Conservation (phyloP, 2,113 vertebrate genomes). For the Gulo gulo region DNA sequence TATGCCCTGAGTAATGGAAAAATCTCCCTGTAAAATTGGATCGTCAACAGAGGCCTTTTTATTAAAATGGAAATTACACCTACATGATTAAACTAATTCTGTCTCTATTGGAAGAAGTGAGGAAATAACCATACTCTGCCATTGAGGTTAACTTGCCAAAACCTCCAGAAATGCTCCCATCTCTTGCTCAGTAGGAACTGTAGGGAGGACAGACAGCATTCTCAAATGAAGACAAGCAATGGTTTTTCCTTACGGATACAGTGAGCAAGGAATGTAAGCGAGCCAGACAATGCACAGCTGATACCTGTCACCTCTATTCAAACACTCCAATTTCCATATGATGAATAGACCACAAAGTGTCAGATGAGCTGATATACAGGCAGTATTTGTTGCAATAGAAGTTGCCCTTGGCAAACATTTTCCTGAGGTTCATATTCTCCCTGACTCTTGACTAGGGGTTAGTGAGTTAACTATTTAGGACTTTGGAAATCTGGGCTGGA, state of each 20-base stretch:
- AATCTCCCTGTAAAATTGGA: not conserved
- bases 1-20: not conserved
- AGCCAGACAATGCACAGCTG: too few relatives aligned
- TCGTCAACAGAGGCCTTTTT: not conserved
- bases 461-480: not conserved
- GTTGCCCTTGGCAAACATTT: not conserved
- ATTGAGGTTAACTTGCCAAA: not conserved
- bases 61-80: not conserved
- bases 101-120: not conserved
- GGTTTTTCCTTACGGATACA: not conserved
- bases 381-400: not conserved
- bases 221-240: not conserved
- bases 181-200: not conserved
- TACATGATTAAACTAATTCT: not conserved
- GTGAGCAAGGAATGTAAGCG: not conserved
- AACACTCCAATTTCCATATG: not conserved
- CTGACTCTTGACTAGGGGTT: not conserved
- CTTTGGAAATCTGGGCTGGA: not conserved
- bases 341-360: not conserved
- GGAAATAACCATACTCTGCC: not conserved
- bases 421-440: not conserved
- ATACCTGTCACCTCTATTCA: not conserved
- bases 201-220: not conserved
- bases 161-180: not conserved
- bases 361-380: not conserved